phyloP scores from a whole-genome alignment of 2,797 vertebrate genomes.

The Cyprinodon diabolis region DNA sequence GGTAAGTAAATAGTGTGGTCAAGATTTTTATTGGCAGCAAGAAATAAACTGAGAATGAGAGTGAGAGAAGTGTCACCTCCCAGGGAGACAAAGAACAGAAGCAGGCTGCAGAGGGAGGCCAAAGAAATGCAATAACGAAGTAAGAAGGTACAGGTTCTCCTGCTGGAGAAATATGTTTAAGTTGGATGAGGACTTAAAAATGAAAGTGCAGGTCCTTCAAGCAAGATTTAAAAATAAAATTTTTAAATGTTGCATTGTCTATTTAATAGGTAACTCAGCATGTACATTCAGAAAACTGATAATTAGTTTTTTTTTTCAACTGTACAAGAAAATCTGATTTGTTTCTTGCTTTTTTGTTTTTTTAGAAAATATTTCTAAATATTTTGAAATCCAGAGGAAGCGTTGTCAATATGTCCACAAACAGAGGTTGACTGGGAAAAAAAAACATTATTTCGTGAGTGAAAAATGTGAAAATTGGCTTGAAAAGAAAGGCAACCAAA shows the following conservation, averaged over 20 bases:
- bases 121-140: neutral
- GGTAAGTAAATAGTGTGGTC: neutral
- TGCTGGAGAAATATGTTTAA: neutral
- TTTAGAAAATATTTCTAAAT: neutral
- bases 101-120: neutral
- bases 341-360: neutral
- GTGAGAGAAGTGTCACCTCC: neutral
- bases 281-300: too few species aligned
- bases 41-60: neutral
- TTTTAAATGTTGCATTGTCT: neutral
- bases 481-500: too few species aligned
- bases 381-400: neutral
- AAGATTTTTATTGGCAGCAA: neutral
- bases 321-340: too few species aligned
- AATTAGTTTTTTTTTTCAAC: neutral
- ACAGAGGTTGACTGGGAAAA: neutral
- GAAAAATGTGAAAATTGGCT: too few species aligned
- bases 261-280: too few species aligned
- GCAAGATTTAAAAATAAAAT: too few species aligned
- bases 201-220: neutral
- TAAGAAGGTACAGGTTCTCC: neutral
- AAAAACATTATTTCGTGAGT: neutral
- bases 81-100: neutral
- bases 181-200: neutral
- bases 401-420: neutral